Evolutionary conservation across 2,113 vertebrate species (phyloP).

Genomic region (Pachyramphus minor): DNA sequence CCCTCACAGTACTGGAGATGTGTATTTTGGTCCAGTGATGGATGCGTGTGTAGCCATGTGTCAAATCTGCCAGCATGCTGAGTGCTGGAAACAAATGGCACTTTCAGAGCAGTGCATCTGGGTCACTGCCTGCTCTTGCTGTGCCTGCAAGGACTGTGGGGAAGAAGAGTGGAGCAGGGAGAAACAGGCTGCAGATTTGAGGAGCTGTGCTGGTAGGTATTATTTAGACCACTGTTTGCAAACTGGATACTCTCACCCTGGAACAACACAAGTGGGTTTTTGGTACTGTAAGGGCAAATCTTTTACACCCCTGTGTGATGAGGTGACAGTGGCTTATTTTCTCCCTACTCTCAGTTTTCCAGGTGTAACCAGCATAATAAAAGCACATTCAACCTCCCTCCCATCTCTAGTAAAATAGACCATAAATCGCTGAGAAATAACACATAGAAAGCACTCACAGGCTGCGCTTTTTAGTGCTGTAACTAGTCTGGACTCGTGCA

Average conservation of each 20-base stretch:
- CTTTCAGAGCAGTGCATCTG: constrained; percentile 28
- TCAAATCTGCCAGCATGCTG: neutral
- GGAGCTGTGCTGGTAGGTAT: neutral
- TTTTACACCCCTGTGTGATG: neutral
- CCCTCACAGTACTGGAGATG: neutral
- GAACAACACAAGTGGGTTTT: neutral
- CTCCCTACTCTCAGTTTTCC: neutral
- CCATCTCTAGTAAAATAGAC: accelerated
- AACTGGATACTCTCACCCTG: neutral
- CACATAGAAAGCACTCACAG: constrained; percentile 1
- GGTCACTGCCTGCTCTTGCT: constrained; percentile 3
- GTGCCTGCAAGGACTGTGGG: neutral
- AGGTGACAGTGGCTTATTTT: neutral
- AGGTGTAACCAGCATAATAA: neutral
- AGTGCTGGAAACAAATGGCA: constrained; percentile 30
- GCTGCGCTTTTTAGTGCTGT: neutral
- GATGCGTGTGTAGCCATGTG: neutral
- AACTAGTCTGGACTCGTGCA: neutral
- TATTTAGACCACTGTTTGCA: neutral
- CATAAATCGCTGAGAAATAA: neutral
- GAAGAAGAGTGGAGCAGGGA: neutral
- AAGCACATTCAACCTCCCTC: neutral
- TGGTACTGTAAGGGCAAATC: neutral
- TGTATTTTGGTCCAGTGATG: neutral
- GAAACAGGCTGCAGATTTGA: neutral